phyloP scores from a whole-genome alignment of 2,113 vertebrate genomes.

The Eudyptes chrysolophus region DNA sequence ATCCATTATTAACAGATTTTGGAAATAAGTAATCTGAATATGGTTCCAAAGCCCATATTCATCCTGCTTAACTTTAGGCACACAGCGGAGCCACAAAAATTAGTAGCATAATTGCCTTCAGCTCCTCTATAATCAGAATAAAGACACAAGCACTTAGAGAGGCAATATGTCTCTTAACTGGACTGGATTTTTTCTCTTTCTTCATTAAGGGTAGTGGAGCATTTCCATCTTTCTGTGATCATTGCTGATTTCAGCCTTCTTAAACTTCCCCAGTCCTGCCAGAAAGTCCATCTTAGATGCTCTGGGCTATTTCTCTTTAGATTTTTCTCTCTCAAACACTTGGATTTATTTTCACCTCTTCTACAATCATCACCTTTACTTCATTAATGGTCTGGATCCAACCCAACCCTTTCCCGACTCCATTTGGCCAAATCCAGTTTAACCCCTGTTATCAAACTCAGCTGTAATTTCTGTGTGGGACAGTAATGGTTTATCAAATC shows the following conservation, averaged over 20 bases:
- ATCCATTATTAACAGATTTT: neutral
- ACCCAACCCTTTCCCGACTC: neutral
- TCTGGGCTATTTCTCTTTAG: neutral
- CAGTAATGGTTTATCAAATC: neutral
- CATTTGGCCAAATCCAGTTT: neutral
- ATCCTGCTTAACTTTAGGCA: neutral
- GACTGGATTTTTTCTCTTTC: neutral
- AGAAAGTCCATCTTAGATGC: neutral
- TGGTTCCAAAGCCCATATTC: neutral
- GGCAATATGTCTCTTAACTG: neutral
- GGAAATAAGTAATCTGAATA: neutral
- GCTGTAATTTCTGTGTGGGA: neutral
- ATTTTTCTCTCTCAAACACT: neutral
- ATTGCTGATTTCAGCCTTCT: neutral
- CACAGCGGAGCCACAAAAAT: neutral
- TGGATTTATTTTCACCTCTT: neutral
- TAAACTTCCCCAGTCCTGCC: neutral
- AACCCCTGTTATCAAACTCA: neutral
- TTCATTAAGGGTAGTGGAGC: neutral
- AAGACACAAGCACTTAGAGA: neutral
- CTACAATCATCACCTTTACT: neutral
- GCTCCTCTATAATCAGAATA: neutral
- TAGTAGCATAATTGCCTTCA: neutral
- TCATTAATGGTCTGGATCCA: neutral
- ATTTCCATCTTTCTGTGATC: neutral